These are phyloP conservation scores for Cancer borealis DNA, from an alignment of 2,888 invertebrate genomes.

Conservation along the genomic window DNA sequence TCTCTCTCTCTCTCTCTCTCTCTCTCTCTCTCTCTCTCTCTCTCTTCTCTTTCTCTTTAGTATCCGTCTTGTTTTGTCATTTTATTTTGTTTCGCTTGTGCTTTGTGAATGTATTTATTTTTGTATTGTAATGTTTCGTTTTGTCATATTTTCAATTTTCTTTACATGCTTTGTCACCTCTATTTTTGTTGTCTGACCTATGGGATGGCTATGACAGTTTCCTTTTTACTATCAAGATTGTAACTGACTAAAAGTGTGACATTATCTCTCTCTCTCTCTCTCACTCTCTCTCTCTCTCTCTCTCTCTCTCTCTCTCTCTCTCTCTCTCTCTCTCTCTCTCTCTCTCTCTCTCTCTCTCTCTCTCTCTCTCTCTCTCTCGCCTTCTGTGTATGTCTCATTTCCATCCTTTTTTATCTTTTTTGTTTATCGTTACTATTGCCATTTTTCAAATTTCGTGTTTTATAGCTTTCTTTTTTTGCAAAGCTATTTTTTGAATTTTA, in stretches of 20 bases:
- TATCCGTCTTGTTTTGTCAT: not conserved
- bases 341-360: slow-evolving; percentile 46
- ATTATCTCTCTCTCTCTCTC: not conserved
- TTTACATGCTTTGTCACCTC: slow-evolving; percentile 7
- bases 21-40: slow-evolving; percentile 31
- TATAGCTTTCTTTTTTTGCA: not conserved
- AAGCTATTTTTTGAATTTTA: not conserved
- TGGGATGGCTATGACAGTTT: not conserved
- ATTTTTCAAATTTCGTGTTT: not conserved
- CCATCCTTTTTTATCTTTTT: too few species aligned
- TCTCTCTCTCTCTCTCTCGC: slow-evolving; percentile 60
- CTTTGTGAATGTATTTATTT: not conserved
- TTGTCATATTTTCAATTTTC: not conserved
- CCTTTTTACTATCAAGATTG: not conserved
- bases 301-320: not conserved
- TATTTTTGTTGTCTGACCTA: not conserved
- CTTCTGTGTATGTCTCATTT: not conserved
- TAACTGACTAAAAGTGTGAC: too few species aligned
- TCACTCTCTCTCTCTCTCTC: not conserved
- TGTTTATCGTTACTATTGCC: not conserved
- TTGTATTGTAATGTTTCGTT: slow-evolving; percentile 44
- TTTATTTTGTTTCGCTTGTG: not conserved
- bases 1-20: slow-evolving; percentile 42
- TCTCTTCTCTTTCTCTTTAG: not conserved
- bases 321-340: slow-evolving; percentile 49